Evolutionary conservation across 2,113 vertebrate genomes (phyloP), one percentile per base, ranked within the genome.

Genomic region (Lophura nycthemera): DNA sequence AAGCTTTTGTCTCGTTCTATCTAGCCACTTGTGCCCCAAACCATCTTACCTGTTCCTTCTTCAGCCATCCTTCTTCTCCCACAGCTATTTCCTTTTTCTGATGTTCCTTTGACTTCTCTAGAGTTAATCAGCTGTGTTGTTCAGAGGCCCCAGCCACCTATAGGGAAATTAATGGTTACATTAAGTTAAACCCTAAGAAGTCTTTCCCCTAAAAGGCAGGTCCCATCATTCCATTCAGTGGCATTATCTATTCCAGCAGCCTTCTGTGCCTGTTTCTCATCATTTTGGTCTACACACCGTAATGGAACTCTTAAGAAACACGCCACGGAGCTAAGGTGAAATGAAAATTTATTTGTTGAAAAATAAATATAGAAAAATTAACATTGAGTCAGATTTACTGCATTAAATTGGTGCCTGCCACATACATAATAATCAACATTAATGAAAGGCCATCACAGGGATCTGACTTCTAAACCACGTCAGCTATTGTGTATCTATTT

Each of bases 311-410:
- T 40, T 77, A 97, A 95, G 59, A 95, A 96, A 90, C 8, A 86
- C 75, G 80, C 73, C 92, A 75, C 80, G 95, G 67, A 92, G 73
- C 30, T 65, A 84, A 82, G 36, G 57, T 95, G 79, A 97, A 97
- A 90, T n/a, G 65, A 90, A 90, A n/a, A 89, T 95, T 95, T 97
- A 97, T 97, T 96, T 94, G 72, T 91, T 93, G 91, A 91, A 95
- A 95, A 95, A 97, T 90, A 93, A 96, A 96, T 95, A 85, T 77
- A 61, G 52, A 91, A 96, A 95, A 88, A 20, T 32, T n/a, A 86
- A 92, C 96, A 97, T 81, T 18, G 22, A 92, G 64, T 71, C 15
- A 14, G 74, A 34, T 81, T 9, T 86, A 69, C 93, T 94, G 67
- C 64, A 42, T 91, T 83, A 79, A 48, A 61, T 76, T 27, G 78